Evolutionary conservation across 1,140 invertebrate species (phyloP), one percentile per base, ranked within the genome.

Genomic region (Ruditapes philippinarum): DNA sequence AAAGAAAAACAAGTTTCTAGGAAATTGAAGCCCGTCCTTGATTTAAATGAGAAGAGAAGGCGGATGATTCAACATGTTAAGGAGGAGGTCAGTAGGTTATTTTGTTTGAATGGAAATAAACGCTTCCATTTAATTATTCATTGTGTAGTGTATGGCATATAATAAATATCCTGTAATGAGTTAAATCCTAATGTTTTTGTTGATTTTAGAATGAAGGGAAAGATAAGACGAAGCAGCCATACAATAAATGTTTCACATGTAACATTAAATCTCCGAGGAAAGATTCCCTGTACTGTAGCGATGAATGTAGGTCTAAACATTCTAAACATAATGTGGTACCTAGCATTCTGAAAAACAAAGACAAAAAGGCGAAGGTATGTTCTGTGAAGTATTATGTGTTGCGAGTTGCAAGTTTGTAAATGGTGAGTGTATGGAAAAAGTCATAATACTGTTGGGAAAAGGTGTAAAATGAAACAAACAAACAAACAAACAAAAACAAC

Each of bases 241-340:
- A 76, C 42, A 78, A 73, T 12, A 78, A 51, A 65, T 87, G 84
- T 87, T 76, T 73, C n/a, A 65, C 68, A n/a, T 87, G 84, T 60
- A 76, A 74, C 25, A 9, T 62, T 2, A 74, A 49, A 45, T 51
- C 70, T 96, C 97, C 91, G 95, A 96, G 89, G 97, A 97, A 92
- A 97, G 94, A 92, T 25, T 98, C 95, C 17, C 92, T 96, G 14
- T 99, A 98, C 95, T 99, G 98, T 94, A 98, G 98, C 91, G 97
- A 98, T 93, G 96, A 97, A 17, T 99, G 98, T 94, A 98, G 99
- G 92, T 96, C 97, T 57, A 97, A 97, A 89, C 98, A 99, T 96
- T 98, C 98, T 0, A 97, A 76, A 62, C 91, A 95, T 38, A 93
- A 91, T 36, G 88, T 93, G 42, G 90, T 90, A 54, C 62, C 65